These are phyloP conservation scores for Carcharodon carcharias DNA, from an alignment of 2,797 vertebrate species.

Conservation along the genomic window DNA sequence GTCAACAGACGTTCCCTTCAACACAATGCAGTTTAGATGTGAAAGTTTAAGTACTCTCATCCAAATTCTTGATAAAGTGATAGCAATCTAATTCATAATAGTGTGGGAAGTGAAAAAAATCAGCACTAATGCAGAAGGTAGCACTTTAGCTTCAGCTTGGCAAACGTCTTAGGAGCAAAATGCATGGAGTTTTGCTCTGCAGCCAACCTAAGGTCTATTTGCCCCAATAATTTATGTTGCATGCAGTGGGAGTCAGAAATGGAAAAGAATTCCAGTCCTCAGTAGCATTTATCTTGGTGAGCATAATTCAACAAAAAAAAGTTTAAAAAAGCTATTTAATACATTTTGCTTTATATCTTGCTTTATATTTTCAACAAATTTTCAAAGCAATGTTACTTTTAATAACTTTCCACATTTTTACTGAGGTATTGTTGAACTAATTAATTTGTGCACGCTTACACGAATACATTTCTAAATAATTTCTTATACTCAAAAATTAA, in stretches of 20 bases:
- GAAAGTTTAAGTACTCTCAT: neutral
- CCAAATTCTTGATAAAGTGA: neutral
- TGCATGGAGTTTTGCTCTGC: neutral
- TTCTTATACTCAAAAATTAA: neutral
- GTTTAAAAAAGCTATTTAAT: neutral
- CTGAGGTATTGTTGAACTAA: neutral
- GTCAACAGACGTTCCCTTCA: neutral
- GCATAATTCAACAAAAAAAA: slow-evolving; percentile 17
- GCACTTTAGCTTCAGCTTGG: neutral
- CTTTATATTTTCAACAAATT: neutral
- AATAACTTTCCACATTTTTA: neutral
- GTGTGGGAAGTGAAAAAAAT: neutral
- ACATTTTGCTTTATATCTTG: neutral
- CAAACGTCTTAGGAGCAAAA: neutral
- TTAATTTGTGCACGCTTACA: neutral
- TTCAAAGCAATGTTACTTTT: neutral
- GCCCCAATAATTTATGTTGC: neutral
- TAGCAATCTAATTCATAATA: neutral
- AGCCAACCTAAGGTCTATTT: neutral
- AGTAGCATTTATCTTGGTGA: slow-evolving; percentile 13
- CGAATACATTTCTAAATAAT: slow-evolving; percentile 2
- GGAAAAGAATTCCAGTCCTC: neutral
- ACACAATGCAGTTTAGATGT: neutral
- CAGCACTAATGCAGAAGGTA: neutral
- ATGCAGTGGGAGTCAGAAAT: neutral